These are phyloP conservation scores for Kuschelorhynchus macadamiae DNA, from an alignment of 2,888 invertebrate genomes.

Conservation along the genomic window DNA sequence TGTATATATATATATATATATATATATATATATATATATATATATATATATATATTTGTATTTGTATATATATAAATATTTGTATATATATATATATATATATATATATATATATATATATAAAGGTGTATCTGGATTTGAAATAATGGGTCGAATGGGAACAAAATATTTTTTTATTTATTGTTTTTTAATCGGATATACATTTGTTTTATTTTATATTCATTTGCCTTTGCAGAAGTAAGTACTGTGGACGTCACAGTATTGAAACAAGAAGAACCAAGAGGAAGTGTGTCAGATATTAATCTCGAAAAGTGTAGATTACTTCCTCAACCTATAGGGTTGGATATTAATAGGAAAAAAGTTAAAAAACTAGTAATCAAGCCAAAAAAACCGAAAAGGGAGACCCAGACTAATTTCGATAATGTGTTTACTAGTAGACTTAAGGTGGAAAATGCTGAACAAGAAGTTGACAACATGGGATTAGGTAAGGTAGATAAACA, in stretches of 20 bases:
- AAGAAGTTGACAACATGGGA: slow-evolving; percentile 27
- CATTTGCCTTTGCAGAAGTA: too few relatives aligned
- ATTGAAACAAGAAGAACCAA: slow-evolving; percentile 43
- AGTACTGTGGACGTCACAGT: slow-evolving; percentile 31
- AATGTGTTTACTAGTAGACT: slow-evolving; percentile 65
- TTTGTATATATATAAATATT: too few relatives aligned
- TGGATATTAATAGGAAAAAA: slow-evolving; percentile 61
- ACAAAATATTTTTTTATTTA: too few relatives aligned
- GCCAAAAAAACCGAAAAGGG: slow-evolving; percentile 59
- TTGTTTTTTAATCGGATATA: too few relatives aligned
- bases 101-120: too few relatives aligned
- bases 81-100: too few relatives aligned
- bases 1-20: too few relatives aligned
- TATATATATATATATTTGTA: too few relatives aligned
- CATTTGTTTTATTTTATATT: too few relatives aligned
- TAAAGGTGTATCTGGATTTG: too few relatives aligned
- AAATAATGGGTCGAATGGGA: too few relatives aligned
- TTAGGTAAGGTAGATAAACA: slow-evolving; percentile 17
- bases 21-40: too few relatives aligned
- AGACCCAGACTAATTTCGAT: slow-evolving; percentile 65
- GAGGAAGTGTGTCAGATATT: slow-evolving; percentile 12
- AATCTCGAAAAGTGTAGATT: slow-evolving; percentile 6
- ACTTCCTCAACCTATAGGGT: slow-evolving; percentile 53
- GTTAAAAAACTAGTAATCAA: slow-evolving; percentile 63
- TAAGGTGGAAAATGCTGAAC: slow-evolving; percentile 59